Evolutionary conservation across 1,140 invertebrate genomes (phyloP), one percentile per base, ranked within the genome.

Genomic region (Oscheius sp.): DNA sequence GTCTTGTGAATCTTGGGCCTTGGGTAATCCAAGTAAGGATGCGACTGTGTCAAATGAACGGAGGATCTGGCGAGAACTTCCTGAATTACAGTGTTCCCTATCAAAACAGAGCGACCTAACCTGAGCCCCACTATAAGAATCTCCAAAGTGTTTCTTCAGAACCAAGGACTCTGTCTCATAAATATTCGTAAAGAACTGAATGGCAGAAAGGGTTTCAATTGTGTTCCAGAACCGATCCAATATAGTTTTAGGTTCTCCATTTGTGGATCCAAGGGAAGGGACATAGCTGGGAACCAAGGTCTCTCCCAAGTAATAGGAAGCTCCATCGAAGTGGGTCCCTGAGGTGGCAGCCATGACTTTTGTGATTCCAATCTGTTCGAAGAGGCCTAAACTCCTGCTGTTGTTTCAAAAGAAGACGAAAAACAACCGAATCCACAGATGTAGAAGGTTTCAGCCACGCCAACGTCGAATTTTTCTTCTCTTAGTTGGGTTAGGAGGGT

Each of bases 1-100:
- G 67, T 68, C 45, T 68, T 68, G 2, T 32, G 3, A 28, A 68
- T 20, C 23, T 42, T 3, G 38, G 67, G 67, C 31, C 67, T 49
- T 20, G 67, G 67, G 29, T 42, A 68, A 20, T 68, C 67, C 15
- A 68, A 59, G 15, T 68, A 68, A n/a, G 67, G 55, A 61, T 68
- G 58, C 4, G 55, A 58, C 20, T 68, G 58, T 1, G 45, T 35
- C 26, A 68, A 59, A 26, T 15, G 28, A 23, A 13, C 15, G 7
- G 49, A 55, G 23, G 49, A 13, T 55, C 23, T 7, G 7, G 15
- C 49, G 15, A 55, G 23, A 4, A 55, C 15, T 55, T 55, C 49
- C 49, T 55, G 28, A 13, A 55, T 20, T 4, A 13, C 7, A 13
- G 28, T 20, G 49, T 23, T 23, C 4, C 23, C 7, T 7, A 23